phyloP scores from a whole-genome alignment of 2,113 vertebrate species.

The Daphoenositta chrysoptera region DNA sequence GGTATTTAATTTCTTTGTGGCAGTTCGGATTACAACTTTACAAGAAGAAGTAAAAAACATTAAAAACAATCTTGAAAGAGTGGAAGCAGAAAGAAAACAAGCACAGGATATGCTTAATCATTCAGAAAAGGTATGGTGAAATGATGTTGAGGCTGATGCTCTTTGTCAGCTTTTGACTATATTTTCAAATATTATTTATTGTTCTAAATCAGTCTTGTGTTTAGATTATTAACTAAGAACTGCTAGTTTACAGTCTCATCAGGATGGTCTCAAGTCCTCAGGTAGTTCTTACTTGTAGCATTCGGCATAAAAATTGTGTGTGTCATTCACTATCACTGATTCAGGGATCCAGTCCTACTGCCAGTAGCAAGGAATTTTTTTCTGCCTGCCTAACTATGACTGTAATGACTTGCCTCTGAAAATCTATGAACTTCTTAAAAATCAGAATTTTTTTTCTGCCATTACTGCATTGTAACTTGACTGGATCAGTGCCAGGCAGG shows the following conservation, averaged over 20 bases:
- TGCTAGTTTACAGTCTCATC: neutral
- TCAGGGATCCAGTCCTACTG: neutral
- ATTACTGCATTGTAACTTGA: neutral
- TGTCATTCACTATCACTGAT: neutral
- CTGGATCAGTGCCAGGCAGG: neutral
- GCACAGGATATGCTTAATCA: constrained; percentile 90
- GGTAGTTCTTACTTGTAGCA: neutral
- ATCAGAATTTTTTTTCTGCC: neutral
- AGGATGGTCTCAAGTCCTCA: neutral
- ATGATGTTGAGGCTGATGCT: neutral
- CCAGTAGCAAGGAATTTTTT: neutral
- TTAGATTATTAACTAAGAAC: neutral
- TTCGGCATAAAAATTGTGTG: neutral
- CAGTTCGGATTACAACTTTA: constrained; percentile 87
- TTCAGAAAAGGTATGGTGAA: constrained; percentile 87
- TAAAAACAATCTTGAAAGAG: constrained; percentile 87
- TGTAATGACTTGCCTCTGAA: neutral
- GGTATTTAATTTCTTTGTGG: neutral
- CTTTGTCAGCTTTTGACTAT: neutral
- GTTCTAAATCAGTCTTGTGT: neutral
- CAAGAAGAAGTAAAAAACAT: constrained; percentile 92
- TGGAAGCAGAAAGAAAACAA: constrained; percentile 90
- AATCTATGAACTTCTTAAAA: neutral
- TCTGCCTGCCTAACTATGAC: neutral
- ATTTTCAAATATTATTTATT: neutral